Evolutionary conservation across 2,888 invertebrate species (phyloP).

Genomic region (Mythimna ferrago): DNA sequence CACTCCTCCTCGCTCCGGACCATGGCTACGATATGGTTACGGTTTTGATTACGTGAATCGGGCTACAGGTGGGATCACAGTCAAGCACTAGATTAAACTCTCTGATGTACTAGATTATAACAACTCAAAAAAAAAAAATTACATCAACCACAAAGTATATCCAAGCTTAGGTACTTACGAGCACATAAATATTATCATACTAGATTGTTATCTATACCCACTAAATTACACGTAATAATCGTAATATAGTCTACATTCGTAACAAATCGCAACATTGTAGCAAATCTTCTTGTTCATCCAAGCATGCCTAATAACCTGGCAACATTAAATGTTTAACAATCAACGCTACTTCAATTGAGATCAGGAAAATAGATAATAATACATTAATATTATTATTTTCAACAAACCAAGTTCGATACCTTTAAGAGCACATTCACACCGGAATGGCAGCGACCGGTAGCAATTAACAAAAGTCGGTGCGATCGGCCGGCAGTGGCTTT

Average conservation of each 20-base stretch:
- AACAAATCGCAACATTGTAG: neutral
- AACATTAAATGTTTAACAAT: neutral
- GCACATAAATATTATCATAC: neutral
- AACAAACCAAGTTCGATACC: no score
- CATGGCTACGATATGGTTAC: no score
- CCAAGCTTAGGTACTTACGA: neutral
- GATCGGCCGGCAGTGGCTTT: no score
- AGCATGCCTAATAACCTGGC: constrained; percentile 7
- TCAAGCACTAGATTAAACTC: no score
- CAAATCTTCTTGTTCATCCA: constrained; percentile 5
- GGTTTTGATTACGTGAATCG: no score
- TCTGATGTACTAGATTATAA: no score
- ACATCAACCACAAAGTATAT: neutral
- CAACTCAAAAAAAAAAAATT: neutral
- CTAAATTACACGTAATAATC: constrained; percentile 11
- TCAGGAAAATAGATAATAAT: no score
- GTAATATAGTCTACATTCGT: neutral
- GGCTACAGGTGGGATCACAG: no score
- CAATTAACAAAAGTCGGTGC: no score
- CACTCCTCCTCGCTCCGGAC: no score
- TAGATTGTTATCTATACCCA: constrained; percentile 5
- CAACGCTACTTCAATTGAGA: neutral
- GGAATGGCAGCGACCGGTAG: no score
- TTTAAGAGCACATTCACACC: no score
- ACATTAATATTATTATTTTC: neutral